Evolutionary conservation across 2,797 vertebrate species (phyloP).

Genomic region (Peromyscus eremicus): DNA sequence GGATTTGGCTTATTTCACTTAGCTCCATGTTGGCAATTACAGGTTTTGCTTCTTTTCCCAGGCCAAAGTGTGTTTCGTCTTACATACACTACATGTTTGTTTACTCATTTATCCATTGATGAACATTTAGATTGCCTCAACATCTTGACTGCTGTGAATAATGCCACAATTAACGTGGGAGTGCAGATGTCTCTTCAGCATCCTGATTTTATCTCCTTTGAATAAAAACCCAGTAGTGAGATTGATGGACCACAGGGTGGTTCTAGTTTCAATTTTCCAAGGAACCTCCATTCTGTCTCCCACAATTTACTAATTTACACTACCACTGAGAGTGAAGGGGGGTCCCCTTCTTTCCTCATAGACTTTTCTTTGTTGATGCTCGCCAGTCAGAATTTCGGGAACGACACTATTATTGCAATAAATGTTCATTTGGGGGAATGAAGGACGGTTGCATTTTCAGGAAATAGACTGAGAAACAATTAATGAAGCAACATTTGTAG

Average conservation of each 20-base stretch:
- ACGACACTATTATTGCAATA: not conserved
- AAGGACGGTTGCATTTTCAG: constrained; percentile 52
- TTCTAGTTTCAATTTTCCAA: not conserved
- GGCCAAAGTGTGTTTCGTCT: not conserved
- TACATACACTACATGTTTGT: not conserved
- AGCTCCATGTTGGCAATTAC: not conserved
- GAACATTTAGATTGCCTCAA: not conserved
- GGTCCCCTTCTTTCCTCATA: not conserved
- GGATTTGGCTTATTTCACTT: not conserved
- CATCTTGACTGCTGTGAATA: not conserved
- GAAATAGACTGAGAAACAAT: constrained; percentile 56
- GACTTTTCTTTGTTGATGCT: not conserved
- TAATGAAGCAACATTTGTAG: not conserved
- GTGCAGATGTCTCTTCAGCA: not conserved
- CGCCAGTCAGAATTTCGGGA: not conserved
- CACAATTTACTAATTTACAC: not conserved
- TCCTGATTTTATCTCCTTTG: not conserved
- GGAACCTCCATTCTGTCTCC: not conserved
- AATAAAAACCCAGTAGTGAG: not conserved
- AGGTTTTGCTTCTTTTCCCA: not conserved
- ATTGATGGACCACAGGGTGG: not conserved
- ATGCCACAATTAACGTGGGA: not conserved
- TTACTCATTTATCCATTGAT: not conserved
- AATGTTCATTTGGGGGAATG: constrained; percentile 16
- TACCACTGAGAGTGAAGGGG: fast-evolving